A percentile compares a stretch with the other conserved stretches of the same genome.
phyloP scores from a whole-genome alignment of 2,797 vertebrate species.

The Pipistrellus nathusii region DNA sequence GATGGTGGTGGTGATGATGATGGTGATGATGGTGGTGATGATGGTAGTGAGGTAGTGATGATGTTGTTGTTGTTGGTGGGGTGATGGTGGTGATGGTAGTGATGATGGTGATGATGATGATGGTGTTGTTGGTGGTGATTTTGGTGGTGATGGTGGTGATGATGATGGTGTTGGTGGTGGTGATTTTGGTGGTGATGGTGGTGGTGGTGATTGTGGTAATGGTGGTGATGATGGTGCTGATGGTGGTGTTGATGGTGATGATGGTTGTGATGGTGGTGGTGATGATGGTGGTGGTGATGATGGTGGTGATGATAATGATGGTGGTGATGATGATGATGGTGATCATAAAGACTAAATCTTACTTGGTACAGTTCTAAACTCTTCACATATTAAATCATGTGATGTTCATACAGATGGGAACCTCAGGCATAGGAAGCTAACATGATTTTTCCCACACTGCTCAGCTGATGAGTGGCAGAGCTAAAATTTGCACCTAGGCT shows the following conservation, averaged over 20 bases:
- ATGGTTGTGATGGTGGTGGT: too few relatives aligned
- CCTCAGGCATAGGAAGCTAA: neutral
- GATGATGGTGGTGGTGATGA: too few relatives aligned
- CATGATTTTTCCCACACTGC: neutral
- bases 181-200: rapidly evolving
- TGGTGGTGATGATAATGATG: rapidly evolving
- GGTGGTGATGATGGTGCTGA: rapidly evolving
- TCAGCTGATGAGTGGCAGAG: neutral
- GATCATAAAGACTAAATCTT: neutral
- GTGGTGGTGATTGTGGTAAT: rapidly evolving
- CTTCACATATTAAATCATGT: rapidly evolving
- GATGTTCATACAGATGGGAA: neutral
- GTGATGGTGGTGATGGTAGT: rapidly evolving
- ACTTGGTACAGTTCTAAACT: neutral
- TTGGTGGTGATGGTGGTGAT: rapidly evolving
- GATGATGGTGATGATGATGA: rapidly evolving
- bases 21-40: rapidly evolving
- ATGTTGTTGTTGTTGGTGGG: rapidly evolving
- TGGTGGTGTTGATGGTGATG: rapidly evolving
- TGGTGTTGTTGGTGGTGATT: too few relatives aligned
- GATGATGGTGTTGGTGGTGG: neutral
- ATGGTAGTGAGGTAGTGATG: rapidly evolving
- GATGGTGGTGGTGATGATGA: rapidly evolving
- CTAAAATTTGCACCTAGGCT: neutral
- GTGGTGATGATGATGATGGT: rapidly evolving